A percentile compares a stretch with the other conserved stretches of the same genome.
phyloP scores from a whole-genome alignment of 2,888 invertebrate genomes.

The Hirtodrosophila confusa region DNA sequence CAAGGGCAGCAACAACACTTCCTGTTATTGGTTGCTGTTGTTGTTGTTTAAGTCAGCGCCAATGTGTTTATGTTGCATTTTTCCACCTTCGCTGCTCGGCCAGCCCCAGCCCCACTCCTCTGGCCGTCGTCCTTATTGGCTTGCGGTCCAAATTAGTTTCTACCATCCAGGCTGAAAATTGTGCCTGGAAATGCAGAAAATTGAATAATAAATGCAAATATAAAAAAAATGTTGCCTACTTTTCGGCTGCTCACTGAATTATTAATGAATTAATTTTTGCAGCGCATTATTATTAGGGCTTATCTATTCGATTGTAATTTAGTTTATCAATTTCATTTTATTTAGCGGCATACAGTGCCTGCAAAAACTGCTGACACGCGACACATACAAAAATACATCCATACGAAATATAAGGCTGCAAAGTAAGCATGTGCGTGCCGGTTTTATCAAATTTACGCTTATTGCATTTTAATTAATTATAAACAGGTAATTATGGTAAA shows the following conservation, averaged over 20 bases:
- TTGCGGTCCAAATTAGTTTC: slow-evolving; percentile 41
- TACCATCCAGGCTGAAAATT: slow-evolving; percentile 47
- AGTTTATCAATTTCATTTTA: slow-evolving; percentile 70
- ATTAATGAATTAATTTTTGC: slow-evolving; percentile 52
- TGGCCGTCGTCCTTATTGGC: slow-evolving; percentile 24
- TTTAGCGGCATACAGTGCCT: slow-evolving; percentile 40
- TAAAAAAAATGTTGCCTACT: slow-evolving; percentile 24
- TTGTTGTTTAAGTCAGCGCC: slow-evolving; percentile 31
- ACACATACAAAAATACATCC: slow-evolving; percentile 10
- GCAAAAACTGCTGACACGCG: slow-evolving; percentile 52
- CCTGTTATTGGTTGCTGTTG: slow-evolving; percentile 8
- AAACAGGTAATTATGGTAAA: slow-evolving; percentile 81
- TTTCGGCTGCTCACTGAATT: slow-evolving; percentile 40
- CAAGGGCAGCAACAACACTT: slow-evolving; percentile 4
- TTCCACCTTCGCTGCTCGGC: slow-evolving; percentile 9
- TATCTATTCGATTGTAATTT: slow-evolving; percentile 64
- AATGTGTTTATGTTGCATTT: slow-evolving; percentile 64
- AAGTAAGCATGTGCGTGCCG: slow-evolving; percentile 64
- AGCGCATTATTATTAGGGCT: slow-evolving; percentile 45
- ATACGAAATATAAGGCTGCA: slow-evolving; percentile 33
- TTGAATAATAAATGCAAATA: slow-evolving; percentile 20
- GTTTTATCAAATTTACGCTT: slow-evolving; percentile 79
- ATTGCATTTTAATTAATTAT: slow-evolving; percentile 82
- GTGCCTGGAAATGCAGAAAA: slow-evolving; percentile 37
- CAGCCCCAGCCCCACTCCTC: neutral